Base-by-base conservation (phyloP, 2,888 invertebrate genomes). In the Branchipolynoe longqiensis region DNA sequence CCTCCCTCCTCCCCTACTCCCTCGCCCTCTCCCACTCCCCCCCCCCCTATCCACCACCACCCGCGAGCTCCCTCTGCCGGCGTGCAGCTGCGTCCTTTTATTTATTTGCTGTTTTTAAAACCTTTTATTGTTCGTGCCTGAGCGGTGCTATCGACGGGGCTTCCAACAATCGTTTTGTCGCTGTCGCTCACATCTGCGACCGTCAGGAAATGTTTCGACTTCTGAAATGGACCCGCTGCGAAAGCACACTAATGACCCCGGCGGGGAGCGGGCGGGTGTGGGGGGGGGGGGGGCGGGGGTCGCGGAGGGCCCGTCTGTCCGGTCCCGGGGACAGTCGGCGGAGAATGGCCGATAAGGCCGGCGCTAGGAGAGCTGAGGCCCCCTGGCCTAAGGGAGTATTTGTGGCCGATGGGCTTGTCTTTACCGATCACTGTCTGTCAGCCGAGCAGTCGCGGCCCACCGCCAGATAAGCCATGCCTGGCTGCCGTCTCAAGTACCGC, bases 381-480 rank as follows among this genome's bases (percentile, higher is more conserved):
- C 12, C 31, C 28, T 4, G 1, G 36, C 69, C 69, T 33, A 33
- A 18, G 69, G 69, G 69, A 38, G 69, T 69, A 69, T 33, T 69
- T 36, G 33, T 38, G 4, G 69, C 4, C 14, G 36, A 69, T 25
- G 33, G 69, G 25, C 69, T 38, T 38, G 69, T 69, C 69, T 38
- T 69, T 25, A 14, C 69, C 69, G 33, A 69, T 69, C 69, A 69
- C n/a, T 36, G 69, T 69, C 69, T 25, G 38, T 69, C 69, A 6
- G 69, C 1, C 38, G 36, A 4, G 33, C 64, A 4, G 64, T 22
- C 64, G 6, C 64, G 12, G 6, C 33, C 12, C 8, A 31, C 36
- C 69, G 36, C 33, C 69, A 69, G 69, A 69, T 69, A 69, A 69
- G 69, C 69, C 38, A 69, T 38, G 69, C 36, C 38, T n/a, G 22